A percentile compares a stretch with the other conserved stretches of the same genome.
Conservation (phyloP, 37 sponge, comb jelly and placozoan genomes). For the Ephydatia muelleri region DNA sequence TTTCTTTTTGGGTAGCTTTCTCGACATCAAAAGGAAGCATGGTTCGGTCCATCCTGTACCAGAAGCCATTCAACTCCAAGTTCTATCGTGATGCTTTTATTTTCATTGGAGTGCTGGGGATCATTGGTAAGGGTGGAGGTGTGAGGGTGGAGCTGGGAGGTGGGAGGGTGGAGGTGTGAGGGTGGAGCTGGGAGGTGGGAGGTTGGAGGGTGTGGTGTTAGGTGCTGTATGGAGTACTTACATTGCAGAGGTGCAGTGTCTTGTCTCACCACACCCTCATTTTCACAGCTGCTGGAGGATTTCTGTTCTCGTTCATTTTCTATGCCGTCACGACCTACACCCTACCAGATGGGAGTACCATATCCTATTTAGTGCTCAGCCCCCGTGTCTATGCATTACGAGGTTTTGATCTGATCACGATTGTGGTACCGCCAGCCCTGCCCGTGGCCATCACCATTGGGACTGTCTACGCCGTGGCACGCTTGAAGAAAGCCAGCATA, state of each 20-base stretch:
- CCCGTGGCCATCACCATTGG: constrained; percentile 95
- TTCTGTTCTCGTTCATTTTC: background rate
- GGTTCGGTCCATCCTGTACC: constrained; percentile 71
- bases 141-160: background rate
- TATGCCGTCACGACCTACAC: background rate
- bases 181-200: background rate
- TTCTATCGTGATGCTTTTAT: constrained; percentile 53
- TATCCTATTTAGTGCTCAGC: background rate
- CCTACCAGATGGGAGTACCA: background rate
- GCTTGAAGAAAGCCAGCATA: constrained; percentile 81
- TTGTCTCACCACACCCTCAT: background rate
- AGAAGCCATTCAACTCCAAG: constrained; percentile 58
- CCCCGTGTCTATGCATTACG: constrained; percentile 2
- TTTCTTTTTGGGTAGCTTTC: background rate
- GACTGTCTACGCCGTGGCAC: constrained; percentile 79
- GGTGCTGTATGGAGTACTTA: background rate
- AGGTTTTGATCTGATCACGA: constrained; percentile 87
- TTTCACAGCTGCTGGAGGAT: background rate
- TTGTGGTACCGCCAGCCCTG: constrained; percentile 90
- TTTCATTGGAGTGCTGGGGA: constrained; percentile 49
- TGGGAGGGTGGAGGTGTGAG: background rate
- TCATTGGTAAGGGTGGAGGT: constrained; percentile 25
- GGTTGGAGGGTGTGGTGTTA: background rate
- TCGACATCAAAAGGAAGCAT: constrained; percentile 59
- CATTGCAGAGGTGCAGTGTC: too few species aligned